phyloP scores from a whole-genome alignment of 2,113 vertebrate genomes.

The Thalassoma bifasciatum region DNA sequence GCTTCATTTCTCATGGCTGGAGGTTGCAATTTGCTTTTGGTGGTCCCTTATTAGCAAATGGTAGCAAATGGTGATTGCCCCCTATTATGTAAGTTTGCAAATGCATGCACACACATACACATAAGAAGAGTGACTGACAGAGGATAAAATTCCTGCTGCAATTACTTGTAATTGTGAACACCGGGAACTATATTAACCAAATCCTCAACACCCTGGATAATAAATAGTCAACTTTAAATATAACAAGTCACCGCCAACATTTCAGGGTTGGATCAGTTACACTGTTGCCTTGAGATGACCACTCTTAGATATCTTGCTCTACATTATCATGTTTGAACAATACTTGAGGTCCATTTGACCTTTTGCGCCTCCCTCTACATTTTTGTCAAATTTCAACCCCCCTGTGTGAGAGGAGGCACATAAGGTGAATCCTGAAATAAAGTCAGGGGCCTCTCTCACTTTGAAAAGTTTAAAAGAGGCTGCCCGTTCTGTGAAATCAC shows the following conservation, averaged over 20 bases:
- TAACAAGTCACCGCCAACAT: not conserved
- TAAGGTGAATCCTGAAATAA: slow-evolving; percentile 73
- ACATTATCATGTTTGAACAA: slow-evolving; percentile 29
- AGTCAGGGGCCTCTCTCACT: slow-evolving; percentile 68
- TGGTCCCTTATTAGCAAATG: too few species aligned
- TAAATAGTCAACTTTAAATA: too few species aligned
- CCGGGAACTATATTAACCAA: too few species aligned
- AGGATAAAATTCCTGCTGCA: too few species aligned
- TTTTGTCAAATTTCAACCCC: slow-evolving; percentile 16
- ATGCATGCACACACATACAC: too few species aligned
- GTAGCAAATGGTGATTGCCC: too few species aligned
- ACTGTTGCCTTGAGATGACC: not conserved
- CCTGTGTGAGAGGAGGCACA: slow-evolving; percentile 52
- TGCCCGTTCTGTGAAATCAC: slow-evolving; percentile 76
- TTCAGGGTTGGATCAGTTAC: not conserved
- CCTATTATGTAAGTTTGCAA: too few species aligned
- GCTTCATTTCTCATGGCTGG: too few species aligned
- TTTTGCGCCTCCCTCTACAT: slow-evolving; percentile 31
- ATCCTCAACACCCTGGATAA: too few species aligned
- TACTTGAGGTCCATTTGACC: slow-evolving; percentile 15
- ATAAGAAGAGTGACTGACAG: too few species aligned
- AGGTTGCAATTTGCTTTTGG: too few species aligned
- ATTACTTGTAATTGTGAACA: too few species aligned
- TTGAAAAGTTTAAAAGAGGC: slow-evolving; percentile 78
- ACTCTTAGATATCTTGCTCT: not conserved